Evolutionary conservation across 2,888 invertebrate species (phyloP).

Genomic region (Balanococcus diminutus): DNA sequence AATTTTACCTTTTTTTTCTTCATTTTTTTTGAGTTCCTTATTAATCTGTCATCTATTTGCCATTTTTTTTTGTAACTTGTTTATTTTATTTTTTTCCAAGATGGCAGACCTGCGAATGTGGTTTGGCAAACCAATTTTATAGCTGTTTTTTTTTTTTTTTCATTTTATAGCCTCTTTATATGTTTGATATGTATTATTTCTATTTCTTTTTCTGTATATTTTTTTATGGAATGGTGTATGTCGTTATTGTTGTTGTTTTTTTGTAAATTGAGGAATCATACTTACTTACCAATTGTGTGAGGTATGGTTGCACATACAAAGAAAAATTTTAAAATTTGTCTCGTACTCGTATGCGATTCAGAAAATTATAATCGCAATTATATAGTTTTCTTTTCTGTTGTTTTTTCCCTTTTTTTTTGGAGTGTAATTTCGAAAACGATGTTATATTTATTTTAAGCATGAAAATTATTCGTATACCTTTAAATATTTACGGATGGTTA

Average conservation of each 20-base stretch:
- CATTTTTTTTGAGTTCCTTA: background rate
- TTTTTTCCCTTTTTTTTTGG: background rate
- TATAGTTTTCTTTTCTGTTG: too few relatives aligned
- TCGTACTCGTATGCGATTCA: too few relatives aligned
- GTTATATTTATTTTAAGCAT: background rate
- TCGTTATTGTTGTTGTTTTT: too few relatives aligned
- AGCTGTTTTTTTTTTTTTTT: background rate
- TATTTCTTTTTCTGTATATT: background rate
- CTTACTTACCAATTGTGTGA: too few relatives aligned
- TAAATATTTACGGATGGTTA: background rate
- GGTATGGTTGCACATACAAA: too few relatives aligned
- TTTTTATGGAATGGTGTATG: too few relatives aligned
- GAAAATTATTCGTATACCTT: background rate
- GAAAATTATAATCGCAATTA: too few relatives aligned
- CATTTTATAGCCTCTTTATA: background rate
- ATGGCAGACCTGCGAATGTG: background rate
- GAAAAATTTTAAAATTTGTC: too few relatives aligned
- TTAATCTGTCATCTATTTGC: background rate
- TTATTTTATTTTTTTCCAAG: background rate
- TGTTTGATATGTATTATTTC: background rate
- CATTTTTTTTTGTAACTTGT: background rate
- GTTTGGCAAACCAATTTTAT: background rate
- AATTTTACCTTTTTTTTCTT: background rate
- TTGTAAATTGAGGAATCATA: too few relatives aligned
- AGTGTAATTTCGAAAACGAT: background rate